phyloP scores from a whole-genome alignment of 2,113 vertebrate species.

The Rhea americana region DNA sequence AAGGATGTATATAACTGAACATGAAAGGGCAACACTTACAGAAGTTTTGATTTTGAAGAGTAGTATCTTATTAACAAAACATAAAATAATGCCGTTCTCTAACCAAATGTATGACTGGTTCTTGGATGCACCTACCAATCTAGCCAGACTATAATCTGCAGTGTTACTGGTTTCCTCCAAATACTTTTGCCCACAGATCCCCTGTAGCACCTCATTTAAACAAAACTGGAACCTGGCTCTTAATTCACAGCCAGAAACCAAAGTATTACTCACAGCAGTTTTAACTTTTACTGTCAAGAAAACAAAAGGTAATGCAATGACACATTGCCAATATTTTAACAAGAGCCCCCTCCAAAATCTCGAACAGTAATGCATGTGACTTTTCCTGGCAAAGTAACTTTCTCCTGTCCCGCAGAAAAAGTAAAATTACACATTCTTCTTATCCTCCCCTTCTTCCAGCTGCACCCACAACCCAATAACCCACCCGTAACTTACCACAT shows the following conservation, averaged over 20 bases:
- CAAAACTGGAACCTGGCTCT: not conserved
- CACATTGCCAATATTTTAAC: not conserved
- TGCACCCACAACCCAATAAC: not conserved
- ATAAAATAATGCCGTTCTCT: not conserved
- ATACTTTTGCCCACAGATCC: not conserved
- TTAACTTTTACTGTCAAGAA: not conserved
- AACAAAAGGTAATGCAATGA: not conserved
- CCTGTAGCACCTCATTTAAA: not conserved
- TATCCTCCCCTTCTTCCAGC: not conserved
- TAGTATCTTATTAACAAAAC: not conserved
- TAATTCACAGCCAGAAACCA: not conserved
- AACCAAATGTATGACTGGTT: not conserved
- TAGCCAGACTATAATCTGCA: not conserved
- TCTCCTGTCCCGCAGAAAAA: not conserved
- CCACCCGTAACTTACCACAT: fast-evolving
- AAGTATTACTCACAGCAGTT: not conserved
- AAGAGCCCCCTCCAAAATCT: not conserved
- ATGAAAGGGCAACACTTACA: not conserved
- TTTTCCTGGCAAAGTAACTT: not conserved
- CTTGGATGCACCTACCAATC: not conserved
- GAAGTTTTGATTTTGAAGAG: not conserved
- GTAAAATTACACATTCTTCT: fast-evolving
- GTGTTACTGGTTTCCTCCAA: not conserved
- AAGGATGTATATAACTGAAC: not conserved
- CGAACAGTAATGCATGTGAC: not conserved